Base-by-base conservation (phyloP, 1,140 invertebrate genomes). In the Ostrea edulis region DNA sequence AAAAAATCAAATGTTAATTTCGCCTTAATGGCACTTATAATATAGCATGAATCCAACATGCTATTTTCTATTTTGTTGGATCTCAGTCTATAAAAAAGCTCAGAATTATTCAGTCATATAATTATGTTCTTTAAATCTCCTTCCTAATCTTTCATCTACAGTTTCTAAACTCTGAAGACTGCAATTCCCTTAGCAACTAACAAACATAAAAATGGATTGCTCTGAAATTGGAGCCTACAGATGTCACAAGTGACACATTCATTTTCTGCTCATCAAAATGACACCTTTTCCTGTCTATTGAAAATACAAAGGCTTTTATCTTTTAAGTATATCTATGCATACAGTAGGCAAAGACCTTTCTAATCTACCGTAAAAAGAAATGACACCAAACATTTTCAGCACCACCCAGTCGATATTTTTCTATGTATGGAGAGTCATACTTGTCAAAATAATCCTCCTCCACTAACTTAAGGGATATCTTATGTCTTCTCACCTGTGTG, bases 241-340 rank as follows among this genome's bases (percentile, higher is more conserved):
- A 25, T 29, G 29, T 35, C 25, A 25, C 22, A 77, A 14, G 22
- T 77, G 68, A 77, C 29, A 35, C 68, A 77, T 77, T 77, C 68
- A 77, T 77, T 77, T 77, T 77, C 9, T 77, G 68, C 68, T 77
- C 68, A 77, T 77, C 68, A 77, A 77, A 77, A 25, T 77, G 25
- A 77, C 68, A 77, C 68, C 22, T 12, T 77, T 77, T 77, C 68
- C 68, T 77, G 68, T 77, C 9, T 77, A 77, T 77, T 77, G 68
- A 77, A 35, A 77, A 77, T 29, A 77, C 68, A 77, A 77, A 77
- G 29, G 68, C 25, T 77, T 77, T 77, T 77, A 77, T 77, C 68
- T 77, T 29, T 14, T 29, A 35, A 77, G 25, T 77, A 14, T 77
- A 77, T 77, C 68, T 77, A 77, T 77, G 68, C 22, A 77, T 29